A percentile compares a stretch with the other conserved stretches of the same genome.
These are phyloP conservation scores for Drosophila sucinea DNA, from an alignment of 1,140 invertebrate genomes.

Conservation along the genomic window DNA sequence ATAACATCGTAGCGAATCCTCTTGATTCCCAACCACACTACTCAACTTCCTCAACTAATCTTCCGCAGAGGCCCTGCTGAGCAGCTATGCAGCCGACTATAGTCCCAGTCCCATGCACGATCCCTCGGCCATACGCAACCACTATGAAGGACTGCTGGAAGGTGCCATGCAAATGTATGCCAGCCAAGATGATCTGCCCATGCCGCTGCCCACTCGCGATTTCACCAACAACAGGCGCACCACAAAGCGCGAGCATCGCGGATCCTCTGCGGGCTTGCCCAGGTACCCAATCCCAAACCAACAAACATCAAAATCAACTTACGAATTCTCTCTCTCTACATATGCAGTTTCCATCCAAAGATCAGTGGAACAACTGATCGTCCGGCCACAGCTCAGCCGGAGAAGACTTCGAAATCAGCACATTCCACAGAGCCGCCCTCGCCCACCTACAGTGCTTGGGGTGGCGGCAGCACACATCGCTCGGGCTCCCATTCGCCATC, in stretches of 20 bases:
- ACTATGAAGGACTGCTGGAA: constrained; percentile 81
- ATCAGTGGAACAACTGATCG: constrained; percentile 55
- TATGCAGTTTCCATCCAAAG: constrained; percentile 46
- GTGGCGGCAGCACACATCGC: constrained; percentile 66
- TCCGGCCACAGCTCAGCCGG: constrained; percentile 78
- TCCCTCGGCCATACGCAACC: constrained; percentile 78
- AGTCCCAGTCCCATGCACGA: constrained; percentile 78
- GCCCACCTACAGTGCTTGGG: constrained; percentile 77
- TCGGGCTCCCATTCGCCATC: constrained; percentile 75
- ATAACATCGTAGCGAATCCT: constrained; percentile 44
- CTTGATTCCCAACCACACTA: constrained; percentile 19
- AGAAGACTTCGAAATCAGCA: constrained; percentile 70
- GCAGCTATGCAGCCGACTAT: constrained; percentile 58
- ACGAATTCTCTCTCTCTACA: too few species aligned
- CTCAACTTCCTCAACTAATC: constrained; percentile 69
- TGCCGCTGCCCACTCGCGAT: constrained; percentile 71
- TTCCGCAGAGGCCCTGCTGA: constrained; percentile 71
- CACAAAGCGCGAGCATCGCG: constrained; percentile 76
- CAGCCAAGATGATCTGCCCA: constrained; percentile 78
- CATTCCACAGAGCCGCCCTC: constrained; percentile 79
- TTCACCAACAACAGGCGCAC: constrained; percentile 72
- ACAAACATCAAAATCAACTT: too few species aligned
- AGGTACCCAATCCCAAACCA: constrained; percentile 36
- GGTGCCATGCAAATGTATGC: constrained; percentile 82
- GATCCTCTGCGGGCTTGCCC: constrained; percentile 74